These are phyloP conservation scores for Ptychoptera albimana DNA, from an alignment of 2,888 invertebrate genomes.

Conservation along the genomic window DNA sequence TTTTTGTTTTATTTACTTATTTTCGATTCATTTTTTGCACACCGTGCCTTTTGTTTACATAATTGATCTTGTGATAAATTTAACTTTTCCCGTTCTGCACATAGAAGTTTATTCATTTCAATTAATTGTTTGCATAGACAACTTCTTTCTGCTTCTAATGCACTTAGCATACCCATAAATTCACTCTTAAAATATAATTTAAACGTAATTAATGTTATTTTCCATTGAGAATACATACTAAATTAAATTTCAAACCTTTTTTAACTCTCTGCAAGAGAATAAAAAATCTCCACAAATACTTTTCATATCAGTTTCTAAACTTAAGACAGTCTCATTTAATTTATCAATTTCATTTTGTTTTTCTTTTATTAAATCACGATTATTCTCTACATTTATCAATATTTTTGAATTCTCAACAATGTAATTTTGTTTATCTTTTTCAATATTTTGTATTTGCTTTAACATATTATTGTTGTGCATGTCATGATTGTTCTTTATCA, in stretches of 20 bases:
- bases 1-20: conserved; percentile 14
- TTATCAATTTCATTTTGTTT: conserved; percentile 17
- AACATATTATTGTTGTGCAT: conserved; percentile 18
- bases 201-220: too few relatives aligned
- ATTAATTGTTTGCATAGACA: conserved; percentile 18
- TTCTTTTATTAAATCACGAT: conserved; percentile 13
- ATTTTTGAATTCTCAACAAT: conserved; percentile 17
- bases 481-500: conserved; percentile 18
- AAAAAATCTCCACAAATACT: conserved; percentile 25
- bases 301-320: conserved; percentile 22
- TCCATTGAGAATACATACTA: not conserved
- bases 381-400: conserved; percentile 18
- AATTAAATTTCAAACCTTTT: conserved; percentile 17
- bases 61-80: conserved; percentile 17
- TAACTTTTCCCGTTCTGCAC: conserved; percentile 18
- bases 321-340: conserved; percentile 16
- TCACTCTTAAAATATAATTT: conserved; percentile 22
- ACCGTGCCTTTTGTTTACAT: conserved; percentile 21
- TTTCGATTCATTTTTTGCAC: conserved; percentile 21
- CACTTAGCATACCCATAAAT: conserved; percentile 22
- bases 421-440: conserved; percentile 16
- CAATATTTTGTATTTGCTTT: conserved; percentile 14
- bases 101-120: conserved; percentile 17
- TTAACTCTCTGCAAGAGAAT: conserved; percentile 26
- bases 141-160: conserved; percentile 24